These are phyloP conservation scores for Coranthus polyacanthus DNA, from an alignment of 2,797 vertebrate genomes.

Conservation along the genomic window DNA sequence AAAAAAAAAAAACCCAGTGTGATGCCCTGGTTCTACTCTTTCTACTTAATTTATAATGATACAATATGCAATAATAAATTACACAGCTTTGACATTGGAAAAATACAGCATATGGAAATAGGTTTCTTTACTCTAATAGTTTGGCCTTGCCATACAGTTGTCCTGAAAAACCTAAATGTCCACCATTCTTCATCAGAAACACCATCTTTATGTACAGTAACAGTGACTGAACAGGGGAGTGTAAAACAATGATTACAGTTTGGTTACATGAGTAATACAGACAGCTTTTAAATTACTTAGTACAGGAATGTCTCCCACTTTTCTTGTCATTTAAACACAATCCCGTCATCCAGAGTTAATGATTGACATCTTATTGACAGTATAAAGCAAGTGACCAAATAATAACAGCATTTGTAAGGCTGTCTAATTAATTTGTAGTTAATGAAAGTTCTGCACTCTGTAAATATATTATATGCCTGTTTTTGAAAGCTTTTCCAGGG, in stretches of 20 bases:
- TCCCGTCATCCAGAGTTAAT: too few species aligned
- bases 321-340: too few species aligned
- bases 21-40: constrained; percentile 50
- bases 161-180: constrained; percentile 4
- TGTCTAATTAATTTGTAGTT: not conserved
- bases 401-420: not conserved
- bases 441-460: not conserved
- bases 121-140: constrained; percentile 38
- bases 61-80: constrained; percentile 54
- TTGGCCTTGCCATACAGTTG: constrained; percentile 9
- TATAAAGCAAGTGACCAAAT: not conserved
- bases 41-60: constrained; percentile 45
- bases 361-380: not conserved
- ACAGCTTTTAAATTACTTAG: constrained; percentile 11
- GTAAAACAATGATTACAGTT: constrained; percentile 8
- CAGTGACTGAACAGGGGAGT: constrained; percentile 5
- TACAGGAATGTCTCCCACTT: constrained; percentile 9
- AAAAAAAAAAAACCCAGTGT: constrained; percentile 19
- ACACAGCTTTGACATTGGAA: constrained; percentile 59
- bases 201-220: constrained; percentile 46
- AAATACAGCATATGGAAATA: constrained; percentile 73
- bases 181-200: constrained; percentile 13
- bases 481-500: constrained; percentile 2
- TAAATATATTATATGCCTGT: not conserved
- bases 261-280: constrained; percentile 17